Evolutionary conservation across 1,140 invertebrate species (phyloP), one percentile per base, ranked within the genome.

Genomic region (Tetragnatha versicolor): DNA sequence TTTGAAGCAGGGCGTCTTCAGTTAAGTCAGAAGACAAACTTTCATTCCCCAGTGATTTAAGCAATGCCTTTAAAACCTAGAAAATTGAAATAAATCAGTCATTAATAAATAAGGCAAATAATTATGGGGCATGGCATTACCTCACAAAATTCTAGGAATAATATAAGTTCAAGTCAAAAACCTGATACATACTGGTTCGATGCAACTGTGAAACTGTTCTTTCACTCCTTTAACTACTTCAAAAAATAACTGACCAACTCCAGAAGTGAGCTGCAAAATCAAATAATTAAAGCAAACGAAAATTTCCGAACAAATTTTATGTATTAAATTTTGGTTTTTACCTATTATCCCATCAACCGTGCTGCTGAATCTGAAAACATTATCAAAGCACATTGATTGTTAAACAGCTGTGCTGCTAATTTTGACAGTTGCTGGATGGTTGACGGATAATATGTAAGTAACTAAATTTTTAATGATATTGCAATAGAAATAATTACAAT

Each of bases 221-320:
- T 90, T 87, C 7, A 93, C 90, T 22, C 94, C 94, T 82, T 90
- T 90, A 33, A 96, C 85, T 49, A 95, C 91, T 89, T 97, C 93
- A 87, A 94, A 97, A 45, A 97, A 85, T 37, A 97, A 87, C 82
- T 91, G 90, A 0, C 93, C 93, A 85, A 93, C 92, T 12, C 95
- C 95, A 47, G 87, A 82, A 25, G 91, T 85, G 72, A 89, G 89
- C 88, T 92, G 84, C 10, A 65, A 77, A 12, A 14, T 9, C n/a
- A 42, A 29, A 66, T 10, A 6, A 42, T n/a, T 33, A 20, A 53
- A 53, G 12, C 22, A 37, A 53, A 17, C 2, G 53, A 20, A 37
- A 20, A 0, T 61, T 37, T 20, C 20, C n/a, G 22, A 42, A 39
- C 14, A 37, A 37, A 7, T 7, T 25, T 14, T 14, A 65, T 27